phyloP scores from a whole-genome alignment of 2,113 vertebrate genomes.

The Actinemys pallida region DNA sequence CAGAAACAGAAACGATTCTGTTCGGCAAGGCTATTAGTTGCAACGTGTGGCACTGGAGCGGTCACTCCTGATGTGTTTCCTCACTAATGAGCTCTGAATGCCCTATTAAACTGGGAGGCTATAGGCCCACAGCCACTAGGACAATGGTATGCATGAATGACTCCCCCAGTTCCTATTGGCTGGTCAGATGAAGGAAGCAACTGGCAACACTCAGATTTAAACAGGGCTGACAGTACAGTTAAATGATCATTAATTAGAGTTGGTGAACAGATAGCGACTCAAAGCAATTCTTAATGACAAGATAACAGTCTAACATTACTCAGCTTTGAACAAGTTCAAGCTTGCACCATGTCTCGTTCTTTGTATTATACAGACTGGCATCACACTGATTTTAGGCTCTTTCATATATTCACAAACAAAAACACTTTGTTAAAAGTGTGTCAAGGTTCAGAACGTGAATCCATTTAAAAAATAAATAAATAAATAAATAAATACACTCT shows the following conservation, averaged over 20 bases:
- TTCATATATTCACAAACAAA: slow-evolving; percentile 22
- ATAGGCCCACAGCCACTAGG: slow-evolving; percentile 84
- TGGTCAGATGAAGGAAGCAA: slow-evolving; percentile 75
- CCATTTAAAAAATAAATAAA: neutral
- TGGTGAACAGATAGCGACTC: slow-evolving; percentile 87
- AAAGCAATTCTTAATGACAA: slow-evolving; percentile 83
- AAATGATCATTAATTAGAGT: slow-evolving; percentile 98
- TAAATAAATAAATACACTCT: neutral
- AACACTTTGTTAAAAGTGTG: neutral
- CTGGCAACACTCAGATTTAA: slow-evolving; percentile 90
- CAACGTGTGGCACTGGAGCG: slow-evolving; percentile 92
- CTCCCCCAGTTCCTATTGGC: slow-evolving; percentile 82
- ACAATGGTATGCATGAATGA: slow-evolving; percentile 85
- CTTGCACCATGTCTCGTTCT: slow-evolving; percentile 54
- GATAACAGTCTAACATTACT: slow-evolving; percentile 81
- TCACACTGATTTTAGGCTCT: slow-evolving; percentile 33
- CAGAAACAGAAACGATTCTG: slow-evolving; percentile 91
- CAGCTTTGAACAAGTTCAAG: slow-evolving; percentile 56
- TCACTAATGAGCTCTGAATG: slow-evolving; percentile 89
- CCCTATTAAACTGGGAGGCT: slow-evolving; percentile 91
- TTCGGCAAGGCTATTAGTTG: slow-evolving; percentile 85
- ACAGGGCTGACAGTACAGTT: slow-evolving; percentile 91
- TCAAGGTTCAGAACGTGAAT: neutral
- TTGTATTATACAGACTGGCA: neutral
- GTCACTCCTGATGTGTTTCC: slow-evolving; percentile 85